phyloP scores from a whole-genome alignment of 2,797 vertebrate species.

The Sebastes steindachneri region DNA sequence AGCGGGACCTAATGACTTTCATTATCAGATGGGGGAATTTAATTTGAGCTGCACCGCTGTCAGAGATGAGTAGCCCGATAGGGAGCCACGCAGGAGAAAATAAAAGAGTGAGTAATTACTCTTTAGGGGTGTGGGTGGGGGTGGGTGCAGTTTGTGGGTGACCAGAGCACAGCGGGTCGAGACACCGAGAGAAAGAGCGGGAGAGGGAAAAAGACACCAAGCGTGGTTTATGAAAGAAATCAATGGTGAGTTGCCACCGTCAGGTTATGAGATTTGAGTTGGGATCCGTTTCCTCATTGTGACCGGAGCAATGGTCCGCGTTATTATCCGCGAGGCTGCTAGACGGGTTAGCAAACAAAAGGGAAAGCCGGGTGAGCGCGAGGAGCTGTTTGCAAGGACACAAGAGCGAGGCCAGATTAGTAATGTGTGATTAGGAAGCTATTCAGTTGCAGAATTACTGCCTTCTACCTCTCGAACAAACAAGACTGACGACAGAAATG shows the following conservation, averaged over 20 bases:
- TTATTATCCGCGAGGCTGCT: conserved; percentile 56
- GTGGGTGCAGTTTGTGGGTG: conserved; percentile 47
- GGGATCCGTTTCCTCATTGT: conserved; percentile 72
- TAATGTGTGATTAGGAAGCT: conserved; percentile 73
- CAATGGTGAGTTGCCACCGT: conserved; percentile 65
- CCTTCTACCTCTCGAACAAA: conserved; percentile 48
- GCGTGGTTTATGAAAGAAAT: conserved; percentile 74
- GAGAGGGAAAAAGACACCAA: conserved; percentile 19
- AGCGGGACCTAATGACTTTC: conserved; percentile 80
- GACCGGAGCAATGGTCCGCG: conserved; percentile 59
- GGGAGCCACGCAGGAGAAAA: conserved; percentile 67
- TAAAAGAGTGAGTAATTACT: conserved; percentile 80
- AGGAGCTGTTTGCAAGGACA: conserved; percentile 36
- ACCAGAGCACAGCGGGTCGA: conserved; percentile 43
- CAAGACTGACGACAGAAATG: not conserved
- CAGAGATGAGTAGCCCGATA: conserved; percentile 79
- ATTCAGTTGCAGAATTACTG: conserved; percentile 59
- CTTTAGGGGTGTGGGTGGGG: conserved; percentile 59
- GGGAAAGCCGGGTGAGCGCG: not conserved
- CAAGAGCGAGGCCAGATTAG: conserved; percentile 58
- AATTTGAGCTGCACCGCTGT: conserved; percentile 79
- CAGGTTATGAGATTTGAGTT: conserved; percentile 77
- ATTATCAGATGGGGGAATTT: conserved; percentile 83
- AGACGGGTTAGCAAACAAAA: conserved; percentile 67
- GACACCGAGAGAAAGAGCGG: conserved; percentile 21